phyloP scores from a whole-genome alignment of 2,113 vertebrate genomes.

The Ictalurus furcatus region DNA sequence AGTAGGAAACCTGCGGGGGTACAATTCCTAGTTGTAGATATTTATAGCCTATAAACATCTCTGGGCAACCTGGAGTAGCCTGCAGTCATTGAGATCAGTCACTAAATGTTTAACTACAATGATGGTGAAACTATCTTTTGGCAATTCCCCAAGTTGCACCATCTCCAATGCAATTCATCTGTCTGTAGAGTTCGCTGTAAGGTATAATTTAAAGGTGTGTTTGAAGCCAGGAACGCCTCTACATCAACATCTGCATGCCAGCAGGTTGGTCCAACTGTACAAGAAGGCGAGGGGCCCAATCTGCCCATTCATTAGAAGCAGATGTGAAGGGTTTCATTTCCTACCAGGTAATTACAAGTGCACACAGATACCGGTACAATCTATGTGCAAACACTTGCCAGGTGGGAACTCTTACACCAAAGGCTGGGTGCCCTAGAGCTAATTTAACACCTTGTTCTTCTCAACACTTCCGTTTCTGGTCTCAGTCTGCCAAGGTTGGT shows the following conservation, averaged over 20 bases:
- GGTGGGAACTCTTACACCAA: conserved; percentile 2
- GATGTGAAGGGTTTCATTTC: conserved; percentile 71
- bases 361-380: conserved; percentile 31
- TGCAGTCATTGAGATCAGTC: neutral
- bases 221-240: conserved; percentile 40
- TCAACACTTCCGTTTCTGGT: neutral
- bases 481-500: neutral
- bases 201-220: conserved; percentile 65
- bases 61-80: neutral
- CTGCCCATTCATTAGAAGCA: conserved; percentile 74
- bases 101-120: neutral
- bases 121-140: conserved; percentile 29
- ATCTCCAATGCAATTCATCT: conserved; percentile 62
- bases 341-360: conserved; percentile 71
- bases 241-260: conserved; percentile 70
- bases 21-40: neutral
- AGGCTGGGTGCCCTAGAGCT: neutral
- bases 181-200: conserved; percentile 61
- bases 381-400: conserved; percentile 59
- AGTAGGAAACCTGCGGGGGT: neutral
- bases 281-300: conserved; percentile 61
- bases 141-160: conserved; percentile 32
- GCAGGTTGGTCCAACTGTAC: conserved; percentile 63
- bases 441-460: conserved; percentile 8
- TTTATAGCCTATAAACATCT: neutral